Evolutionary conservation across 2,113 vertebrate species (phyloP).

Genomic region (Tachysurus fulvidraco): DNA sequence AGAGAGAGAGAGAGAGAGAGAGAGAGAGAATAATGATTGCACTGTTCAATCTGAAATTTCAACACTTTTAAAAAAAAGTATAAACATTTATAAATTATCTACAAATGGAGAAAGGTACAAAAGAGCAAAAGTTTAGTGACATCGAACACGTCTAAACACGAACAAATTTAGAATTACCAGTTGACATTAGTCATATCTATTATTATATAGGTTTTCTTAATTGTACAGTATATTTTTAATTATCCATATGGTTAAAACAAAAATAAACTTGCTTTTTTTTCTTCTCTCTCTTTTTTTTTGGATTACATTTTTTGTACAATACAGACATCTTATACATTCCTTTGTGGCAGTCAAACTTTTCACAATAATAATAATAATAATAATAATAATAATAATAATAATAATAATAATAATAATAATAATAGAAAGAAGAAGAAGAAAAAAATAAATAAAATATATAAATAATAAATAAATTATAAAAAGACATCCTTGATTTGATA

Average conservation of each 20-base stretch:
- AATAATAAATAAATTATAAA: slow-evolving; percentile 8
- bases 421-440: background rate
- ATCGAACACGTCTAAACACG: slow-evolving; percentile 58
- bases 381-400: background rate
- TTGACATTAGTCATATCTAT: slow-evolving; percentile 12
- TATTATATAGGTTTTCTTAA: slow-evolving; percentile 9
- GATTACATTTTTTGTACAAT: slow-evolving; percentile 24
- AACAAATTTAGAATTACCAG: slow-evolving; percentile 52
- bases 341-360: slow-evolving; percentile 49
- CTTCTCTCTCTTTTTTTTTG: slow-evolving; percentile 41
- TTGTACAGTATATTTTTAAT: slow-evolving; percentile 14
- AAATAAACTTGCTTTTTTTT: slow-evolving; percentile 33
- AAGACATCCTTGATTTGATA: slow-evolving; percentile 7
- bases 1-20: slow-evolving; percentile 79
- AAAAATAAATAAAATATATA: background rate
- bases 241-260: slow-evolving; percentile 12
- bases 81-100: slow-evolving; percentile 95
- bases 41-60: slow-evolving; percentile 69
- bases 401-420: background rate
- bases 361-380: background rate
- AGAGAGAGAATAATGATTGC: slow-evolving; percentile 85
- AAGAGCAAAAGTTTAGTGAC: slow-evolving; percentile 73
- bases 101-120: slow-evolving; percentile 90
- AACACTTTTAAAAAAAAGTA: slow-evolving; percentile 89
- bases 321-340: slow-evolving; percentile 56